Percentiles rank a stretch among this genome's conserved stretches.
Conservation (phyloP, 2,113 vertebrate species). For the Ophthalmolycus amberensis region DNA sequence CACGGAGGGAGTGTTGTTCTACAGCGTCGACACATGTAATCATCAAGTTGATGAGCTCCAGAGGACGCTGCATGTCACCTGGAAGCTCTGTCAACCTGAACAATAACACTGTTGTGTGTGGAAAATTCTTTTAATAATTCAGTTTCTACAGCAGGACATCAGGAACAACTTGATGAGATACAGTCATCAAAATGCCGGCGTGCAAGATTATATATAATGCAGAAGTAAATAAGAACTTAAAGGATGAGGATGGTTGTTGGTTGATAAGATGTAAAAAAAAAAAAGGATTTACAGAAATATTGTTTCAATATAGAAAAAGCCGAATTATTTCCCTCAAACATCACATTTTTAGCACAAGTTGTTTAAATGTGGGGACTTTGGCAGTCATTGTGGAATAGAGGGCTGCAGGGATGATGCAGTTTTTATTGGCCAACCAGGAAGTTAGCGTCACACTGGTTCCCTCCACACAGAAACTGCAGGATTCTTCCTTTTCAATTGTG, state of each 20-base stretch:
- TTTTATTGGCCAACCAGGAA: too few species aligned
- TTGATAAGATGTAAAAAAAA: too few species aligned
- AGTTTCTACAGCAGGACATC: not conserved
- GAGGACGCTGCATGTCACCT: not conserved
- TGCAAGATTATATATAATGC: not conserved
- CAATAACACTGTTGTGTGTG: not conserved
- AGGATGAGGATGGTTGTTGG: not conserved
- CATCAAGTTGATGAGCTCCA: not conserved
- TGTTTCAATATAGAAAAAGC: too few species aligned
- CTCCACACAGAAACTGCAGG: too few species aligned
- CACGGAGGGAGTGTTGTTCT: too few species aligned
- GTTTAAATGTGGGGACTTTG: too few species aligned
- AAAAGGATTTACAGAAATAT: too few species aligned
- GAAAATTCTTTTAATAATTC: not conserved
- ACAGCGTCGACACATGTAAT: too few species aligned
- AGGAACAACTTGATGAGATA: not conserved
- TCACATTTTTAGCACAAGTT: not conserved
- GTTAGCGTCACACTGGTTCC: too few species aligned
- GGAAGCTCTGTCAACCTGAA: not conserved
- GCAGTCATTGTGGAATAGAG: too few species aligned
- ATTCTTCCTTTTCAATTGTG: too few species aligned
- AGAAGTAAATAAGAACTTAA: not conserved
- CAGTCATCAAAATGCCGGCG: not conserved
- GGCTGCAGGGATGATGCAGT: too few species aligned
- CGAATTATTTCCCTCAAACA: not conserved